phyloP scores from a whole-genome alignment of 2,113 vertebrate species.

The Tupaia chinensis region DNA sequence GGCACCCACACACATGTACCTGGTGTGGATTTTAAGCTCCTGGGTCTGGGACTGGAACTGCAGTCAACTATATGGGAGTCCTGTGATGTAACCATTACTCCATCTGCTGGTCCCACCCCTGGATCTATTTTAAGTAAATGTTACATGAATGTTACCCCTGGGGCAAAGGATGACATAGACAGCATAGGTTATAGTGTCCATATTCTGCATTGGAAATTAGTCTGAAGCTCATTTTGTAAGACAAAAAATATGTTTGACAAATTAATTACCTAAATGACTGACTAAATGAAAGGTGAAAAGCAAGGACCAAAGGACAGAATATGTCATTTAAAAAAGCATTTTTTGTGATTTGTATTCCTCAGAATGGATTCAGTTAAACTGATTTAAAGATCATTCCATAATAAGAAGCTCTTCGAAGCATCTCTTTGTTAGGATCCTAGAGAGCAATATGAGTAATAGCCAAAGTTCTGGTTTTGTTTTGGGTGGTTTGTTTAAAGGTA shows the following conservation, averaged over 20 bases:
- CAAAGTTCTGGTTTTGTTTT: background rate
- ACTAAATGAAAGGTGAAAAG: background rate
- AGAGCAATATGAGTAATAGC: background rate
- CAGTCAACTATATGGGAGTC: too few species aligned
- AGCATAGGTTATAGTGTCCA: too few species aligned
- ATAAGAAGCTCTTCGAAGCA: rapidly evolving
- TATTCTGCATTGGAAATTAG: background rate
- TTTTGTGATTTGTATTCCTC: background rate
- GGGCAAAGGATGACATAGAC: background rate
- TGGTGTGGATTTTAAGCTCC: too few species aligned
- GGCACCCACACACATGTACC: too few species aligned
- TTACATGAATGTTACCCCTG: background rate
- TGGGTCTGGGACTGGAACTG: too few species aligned
- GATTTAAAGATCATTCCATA: background rate
- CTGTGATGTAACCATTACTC: too few species aligned
- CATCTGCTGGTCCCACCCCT: too few species aligned
- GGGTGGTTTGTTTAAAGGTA: background rate
- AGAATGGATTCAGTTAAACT: background rate
- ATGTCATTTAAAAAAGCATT: too few species aligned
- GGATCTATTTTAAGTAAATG: background rate
- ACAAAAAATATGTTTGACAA: background rate
- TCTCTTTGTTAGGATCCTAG: background rate
- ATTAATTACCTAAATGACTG: background rate
- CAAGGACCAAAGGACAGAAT: background rate
- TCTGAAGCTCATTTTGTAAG: background rate